Percentiles rank a stretch among this genome's conserved stretches.
phyloP scores from a whole-genome alignment of 2,113 vertebrate genomes.

The Siniperca knerii region DNA sequence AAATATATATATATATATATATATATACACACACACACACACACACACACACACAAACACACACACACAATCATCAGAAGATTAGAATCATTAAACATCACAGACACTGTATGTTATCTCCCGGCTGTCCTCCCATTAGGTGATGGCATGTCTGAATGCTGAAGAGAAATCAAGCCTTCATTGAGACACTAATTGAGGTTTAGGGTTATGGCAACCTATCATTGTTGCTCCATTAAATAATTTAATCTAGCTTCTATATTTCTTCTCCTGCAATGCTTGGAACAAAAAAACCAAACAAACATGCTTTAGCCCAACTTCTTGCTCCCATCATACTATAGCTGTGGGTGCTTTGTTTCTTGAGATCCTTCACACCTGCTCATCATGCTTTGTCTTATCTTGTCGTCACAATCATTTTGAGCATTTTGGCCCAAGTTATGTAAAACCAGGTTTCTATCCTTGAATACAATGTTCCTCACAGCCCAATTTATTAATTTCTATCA shows the following conservation, averaged over 20 bases:
- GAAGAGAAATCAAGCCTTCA: conserved; percentile 6
- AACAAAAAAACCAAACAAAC: not conserved
- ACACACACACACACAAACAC: no score
- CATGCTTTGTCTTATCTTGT: not conserved
- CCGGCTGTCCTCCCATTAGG: not conserved
- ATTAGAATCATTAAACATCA: conserved; percentile 15
- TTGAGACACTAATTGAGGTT: conserved; percentile 10
- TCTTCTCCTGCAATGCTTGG: not conserved
- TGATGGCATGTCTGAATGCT: not conserved
- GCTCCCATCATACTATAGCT: not conserved
- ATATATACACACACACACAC: no score
- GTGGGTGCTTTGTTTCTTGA: not conserved
- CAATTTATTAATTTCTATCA: conserved; percentile 32
- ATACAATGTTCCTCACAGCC: not conserved
- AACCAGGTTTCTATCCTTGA: not conserved
- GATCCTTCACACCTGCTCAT: not conserved
- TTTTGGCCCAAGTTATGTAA: not conserved
- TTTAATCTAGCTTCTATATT: conserved; percentile 15
- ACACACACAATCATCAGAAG: not conserved
- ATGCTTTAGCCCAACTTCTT: not conserved
- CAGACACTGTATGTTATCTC: conserved; percentile 3
- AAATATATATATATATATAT: no score
- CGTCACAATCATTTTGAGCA: not conserved
- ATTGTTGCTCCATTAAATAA: conserved; percentile 34
- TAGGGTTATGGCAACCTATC: not conserved